phyloP scores from a whole-genome alignment of 92 coral and sea anemone genomes.

The Parazoanthus atlanticus region DNA sequence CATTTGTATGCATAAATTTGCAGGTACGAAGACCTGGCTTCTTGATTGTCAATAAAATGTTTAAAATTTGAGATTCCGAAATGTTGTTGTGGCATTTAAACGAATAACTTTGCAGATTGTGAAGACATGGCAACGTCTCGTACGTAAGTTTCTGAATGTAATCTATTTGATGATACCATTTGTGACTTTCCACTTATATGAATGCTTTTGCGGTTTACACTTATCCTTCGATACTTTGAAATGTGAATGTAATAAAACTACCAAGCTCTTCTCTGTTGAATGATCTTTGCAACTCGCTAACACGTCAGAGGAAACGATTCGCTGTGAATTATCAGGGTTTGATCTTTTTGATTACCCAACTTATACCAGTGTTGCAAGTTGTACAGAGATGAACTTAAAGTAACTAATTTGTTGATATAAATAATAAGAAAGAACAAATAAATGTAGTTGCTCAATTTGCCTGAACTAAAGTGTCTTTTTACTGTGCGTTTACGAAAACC shows the following conservation, averaged over 20 bases:
- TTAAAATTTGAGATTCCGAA: constrained; percentile 6
- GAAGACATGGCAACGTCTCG: neutral
- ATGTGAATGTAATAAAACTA: neutral
- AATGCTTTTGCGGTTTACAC: neutral
- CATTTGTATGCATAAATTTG: neutral
- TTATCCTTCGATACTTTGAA: neutral
- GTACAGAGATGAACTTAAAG: too few species aligned
- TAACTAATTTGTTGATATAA: too few species aligned
- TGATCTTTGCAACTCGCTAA: too few species aligned
- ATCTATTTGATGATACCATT: neutral
- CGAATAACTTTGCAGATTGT: constrained; percentile 17
- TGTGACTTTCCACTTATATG: neutral
- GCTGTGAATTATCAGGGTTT: too few species aligned
- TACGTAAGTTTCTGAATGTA: constrained; percentile 24
- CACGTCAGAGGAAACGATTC: too few species aligned
- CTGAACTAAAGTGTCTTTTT: too few species aligned
- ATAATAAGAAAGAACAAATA: too few species aligned
- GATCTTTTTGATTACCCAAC: too few species aligned
- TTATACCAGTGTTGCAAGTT: too few species aligned
- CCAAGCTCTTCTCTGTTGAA: neutral
- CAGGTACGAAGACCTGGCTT: neutral
- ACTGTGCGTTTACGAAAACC: too few species aligned
- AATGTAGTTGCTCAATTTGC: too few species aligned
- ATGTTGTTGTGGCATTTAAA: constrained; percentile 10
- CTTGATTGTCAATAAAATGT: too few species aligned